These are phyloP conservation scores for Melieria crassipennis DNA, from an alignment of 2,888 invertebrate species.

Conservation along the genomic window DNA sequence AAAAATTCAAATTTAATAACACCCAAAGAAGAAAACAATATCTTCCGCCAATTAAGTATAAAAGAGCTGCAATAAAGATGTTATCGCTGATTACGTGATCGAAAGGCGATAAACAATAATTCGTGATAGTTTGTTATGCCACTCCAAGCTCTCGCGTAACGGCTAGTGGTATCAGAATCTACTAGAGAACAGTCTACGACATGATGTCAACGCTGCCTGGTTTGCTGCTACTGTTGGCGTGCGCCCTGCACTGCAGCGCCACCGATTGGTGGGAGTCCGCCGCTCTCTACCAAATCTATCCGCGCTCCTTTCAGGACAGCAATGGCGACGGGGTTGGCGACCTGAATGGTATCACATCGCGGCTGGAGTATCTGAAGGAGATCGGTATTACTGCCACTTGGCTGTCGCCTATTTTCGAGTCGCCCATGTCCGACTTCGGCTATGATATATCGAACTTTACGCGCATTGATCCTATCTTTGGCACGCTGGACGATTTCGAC, in stretches of 20 bases:
- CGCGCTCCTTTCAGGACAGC: constrained; percentile 85
- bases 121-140: too few species aligned
- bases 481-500: constrained; percentile 74
- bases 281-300: constrained; percentile 86
- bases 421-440: constrained; percentile 81
- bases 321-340: constrained; percentile 87
- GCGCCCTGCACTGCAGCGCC: background rate
- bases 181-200: too few species aligned
- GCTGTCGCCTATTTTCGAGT: constrained; percentile 79
- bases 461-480: constrained; percentile 73
- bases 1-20: too few species aligned
- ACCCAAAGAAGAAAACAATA: too few species aligned
- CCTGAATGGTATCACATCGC: constrained; percentile 72
- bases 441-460: constrained; percentile 80
- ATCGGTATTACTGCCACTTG: constrained; percentile 75
- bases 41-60: too few species aligned
- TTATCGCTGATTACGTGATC: too few species aligned
- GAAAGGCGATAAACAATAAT: too few species aligned
- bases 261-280: constrained; percentile 86
- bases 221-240: too few species aligned
- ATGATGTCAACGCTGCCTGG: too few species aligned
- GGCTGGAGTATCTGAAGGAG: constrained; percentile 73
- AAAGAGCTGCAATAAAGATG: too few species aligned
- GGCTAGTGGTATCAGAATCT: too few species aligned
- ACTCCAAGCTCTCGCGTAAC: too few species aligned